Evolutionary conservation across 2,888 invertebrate genomes (phyloP), one percentile per base, ranked within the genome.

Genomic region (Neocrepidodera transversa): DNA sequence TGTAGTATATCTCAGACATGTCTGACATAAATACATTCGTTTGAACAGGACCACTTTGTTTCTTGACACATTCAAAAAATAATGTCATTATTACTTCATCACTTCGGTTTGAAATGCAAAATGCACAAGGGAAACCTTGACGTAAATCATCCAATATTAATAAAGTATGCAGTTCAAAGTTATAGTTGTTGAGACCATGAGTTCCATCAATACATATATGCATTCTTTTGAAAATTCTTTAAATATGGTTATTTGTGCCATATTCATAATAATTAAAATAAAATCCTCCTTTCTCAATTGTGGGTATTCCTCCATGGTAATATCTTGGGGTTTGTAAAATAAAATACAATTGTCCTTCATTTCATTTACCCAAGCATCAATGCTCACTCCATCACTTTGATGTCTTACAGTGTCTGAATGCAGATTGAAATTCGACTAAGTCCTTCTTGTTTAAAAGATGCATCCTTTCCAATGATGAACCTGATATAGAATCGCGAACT

Each of bases 121-220:
- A 69, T 10, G 54, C 52, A 45, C 61, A 64, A 3, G 71, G 70
- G 53, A 68, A 69, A 10, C 68, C 66, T 62, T 70, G 30, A 10
- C 65, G 8, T 23, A 70, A 13, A 40, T 68, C 66, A 50, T 68
- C 68, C 16, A 69, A 23, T 13, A 68, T 55, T 2, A 68, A 13
- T n/a, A 68, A 17, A 8, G 68, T 70, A 13, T 43, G 20, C 14
- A 70, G 16, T 47, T 70, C 62, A 62, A 67, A 69, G n/a, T 62
- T 16, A 52, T 68, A 70, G 6, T 10, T 20, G 48, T 67, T 67
- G 0, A 64, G 17, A 3, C 70, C 67, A 50, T 68, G 67, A 4
- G 68, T 71, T 28, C 62, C 62, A 49, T 74, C 73, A 16, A 73
- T 52, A 58, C 70, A 71, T 8, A 73, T 58, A n/a, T n/a, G n/a